A percentile compares a stretch with the other conserved stretches of the same genome.
Evolutionary conservation across 2,888 invertebrate species (phyloP).

Genomic region (Sycophila texana): DNA sequence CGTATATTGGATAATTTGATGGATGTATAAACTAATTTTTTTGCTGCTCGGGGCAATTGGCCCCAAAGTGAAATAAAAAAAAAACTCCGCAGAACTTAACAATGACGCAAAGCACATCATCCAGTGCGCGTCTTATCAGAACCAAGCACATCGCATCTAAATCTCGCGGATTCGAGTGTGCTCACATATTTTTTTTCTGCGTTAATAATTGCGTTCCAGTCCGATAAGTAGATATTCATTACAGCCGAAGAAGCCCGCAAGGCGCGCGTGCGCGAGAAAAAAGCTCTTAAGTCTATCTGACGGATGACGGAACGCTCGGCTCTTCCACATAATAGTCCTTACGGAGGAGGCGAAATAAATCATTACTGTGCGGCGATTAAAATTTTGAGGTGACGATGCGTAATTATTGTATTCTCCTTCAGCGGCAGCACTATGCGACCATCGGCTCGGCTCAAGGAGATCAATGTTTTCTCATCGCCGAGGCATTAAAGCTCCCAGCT

Average conservation of each 20-base stretch:
- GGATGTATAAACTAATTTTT: too few species aligned
- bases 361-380: conserved; percentile 2
- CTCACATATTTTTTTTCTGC: not conserved
- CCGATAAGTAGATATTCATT: conserved; percentile 18
- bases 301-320: conserved; percentile 2
- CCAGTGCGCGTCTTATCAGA: not conserved
- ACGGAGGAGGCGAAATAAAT: conserved; percentile 7
- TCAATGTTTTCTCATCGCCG: conserved; percentile 51
- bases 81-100: not conserved
- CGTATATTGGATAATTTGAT: too few species aligned
- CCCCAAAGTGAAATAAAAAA: not conserved
- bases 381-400: conserved; percentile 21
- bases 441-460: conserved; percentile 6
- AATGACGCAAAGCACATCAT: not conserved
- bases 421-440: not conserved
- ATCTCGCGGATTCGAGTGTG: not conserved
- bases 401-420: conserved; percentile 4
- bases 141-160: not conserved
- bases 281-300: not conserved
- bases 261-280: not conserved
- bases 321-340: not conserved
- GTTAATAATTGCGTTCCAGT: conserved; percentile 21
- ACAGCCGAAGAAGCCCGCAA: not conserved
- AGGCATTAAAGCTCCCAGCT: conserved; percentile 35
- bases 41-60: too few species aligned